A percentile compares a stretch with the other conserved stretches of the same genome.
Conservation (phyloP, 2,113 vertebrate species). For the Melanerpes aurifrons region DNA sequence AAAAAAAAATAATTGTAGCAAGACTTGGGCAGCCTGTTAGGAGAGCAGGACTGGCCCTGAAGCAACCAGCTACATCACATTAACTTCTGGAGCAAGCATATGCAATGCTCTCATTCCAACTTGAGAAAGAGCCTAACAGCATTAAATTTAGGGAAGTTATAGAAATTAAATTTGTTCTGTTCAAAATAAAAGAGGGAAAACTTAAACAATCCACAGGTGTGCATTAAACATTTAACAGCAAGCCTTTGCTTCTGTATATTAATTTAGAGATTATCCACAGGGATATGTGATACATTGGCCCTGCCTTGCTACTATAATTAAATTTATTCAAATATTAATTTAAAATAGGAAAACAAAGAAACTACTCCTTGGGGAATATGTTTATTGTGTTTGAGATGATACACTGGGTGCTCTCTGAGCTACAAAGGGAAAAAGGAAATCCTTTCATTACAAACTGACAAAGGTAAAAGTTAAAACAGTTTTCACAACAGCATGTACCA, state of each 20-base stretch:
- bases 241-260: slow-evolving; percentile 67
- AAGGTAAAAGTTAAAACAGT: slow-evolving; percentile 91
- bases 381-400: slow-evolving; percentile 94
- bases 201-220: slow-evolving; percentile 68
- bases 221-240: slow-evolving; percentile 68
- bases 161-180: slow-evolving; percentile 15
- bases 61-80: neutral
- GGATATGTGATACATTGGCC: slow-evolving; percentile 74
- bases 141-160: neutral
- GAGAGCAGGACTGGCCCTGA: slow-evolving; percentile 18
- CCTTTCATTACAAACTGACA: slow-evolving; percentile 94
- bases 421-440: slow-evolving; percentile 93
- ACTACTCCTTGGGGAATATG: slow-evolving; percentile 86
- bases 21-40: neutral
- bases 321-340: slow-evolving; percentile 71
- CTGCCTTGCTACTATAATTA: slow-evolving; percentile 66
- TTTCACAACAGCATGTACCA: slow-evolving; percentile 95
- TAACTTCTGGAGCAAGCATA: neutral
- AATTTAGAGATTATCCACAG: slow-evolving; percentile 67
- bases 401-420: slow-evolving; percentile 92
- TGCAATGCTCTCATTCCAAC: neutral
- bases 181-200: slow-evolving; percentile 46
- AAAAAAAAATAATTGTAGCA: neutral
- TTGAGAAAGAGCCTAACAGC: neutral
- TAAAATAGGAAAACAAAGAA: slow-evolving; percentile 83